These are phyloP conservation scores for Apis dorsata DNA, from an alignment of 1,140 invertebrate species.

Conservation along the genomic window DNA sequence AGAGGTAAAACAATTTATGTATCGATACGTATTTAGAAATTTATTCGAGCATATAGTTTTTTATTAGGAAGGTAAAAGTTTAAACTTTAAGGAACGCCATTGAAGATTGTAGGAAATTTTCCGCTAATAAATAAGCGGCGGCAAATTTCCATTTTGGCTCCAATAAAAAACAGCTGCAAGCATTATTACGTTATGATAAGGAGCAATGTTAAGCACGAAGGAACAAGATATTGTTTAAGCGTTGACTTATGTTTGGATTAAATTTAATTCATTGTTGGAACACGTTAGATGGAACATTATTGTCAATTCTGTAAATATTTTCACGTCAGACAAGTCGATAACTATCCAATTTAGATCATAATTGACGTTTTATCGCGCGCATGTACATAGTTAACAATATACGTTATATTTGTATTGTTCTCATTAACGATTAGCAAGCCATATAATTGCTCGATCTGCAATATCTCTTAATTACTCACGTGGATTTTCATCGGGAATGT, in stretches of 20 bases:
- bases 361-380: conserved; percentile 3
- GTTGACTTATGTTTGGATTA: not conserved
- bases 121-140: not conserved
- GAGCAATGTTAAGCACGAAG: not conserved
- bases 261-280: not conserved
- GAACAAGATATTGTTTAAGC: not conserved
- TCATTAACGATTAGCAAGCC: conserved; percentile 17
- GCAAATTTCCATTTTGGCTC: not conserved
- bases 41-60: too few relatives aligned
- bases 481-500: not conserved
- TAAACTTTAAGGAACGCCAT: not conserved
- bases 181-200: not conserved
- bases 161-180: not conserved
- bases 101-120: conserved; percentile 24
- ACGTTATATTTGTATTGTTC: not conserved
- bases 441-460: not conserved
- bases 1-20: conserved; percentile 77
- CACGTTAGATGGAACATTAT: not conserved
- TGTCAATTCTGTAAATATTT: conserved; percentile 8
- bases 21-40: not conserved
- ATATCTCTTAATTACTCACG: not conserved
- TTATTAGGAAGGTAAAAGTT: not conserved
- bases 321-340: conserved; percentile 10
- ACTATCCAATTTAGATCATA: conserved; percentile 11
- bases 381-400: not conserved